Conservation (phyloP, 2,113 vertebrate species). For the Chloroceryle aenea region DNA sequence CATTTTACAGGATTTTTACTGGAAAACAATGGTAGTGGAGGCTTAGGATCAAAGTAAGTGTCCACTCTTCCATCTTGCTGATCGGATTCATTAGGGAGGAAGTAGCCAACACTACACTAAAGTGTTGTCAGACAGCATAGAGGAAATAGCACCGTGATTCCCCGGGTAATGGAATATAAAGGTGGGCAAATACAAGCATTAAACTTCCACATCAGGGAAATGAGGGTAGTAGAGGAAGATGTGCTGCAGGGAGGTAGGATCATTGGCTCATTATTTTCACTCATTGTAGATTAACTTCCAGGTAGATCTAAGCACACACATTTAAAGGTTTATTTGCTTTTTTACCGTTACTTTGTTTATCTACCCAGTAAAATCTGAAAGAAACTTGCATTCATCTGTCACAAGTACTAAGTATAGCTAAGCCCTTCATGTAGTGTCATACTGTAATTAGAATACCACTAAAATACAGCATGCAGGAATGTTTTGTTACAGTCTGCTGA, state of each 20-base stretch:
- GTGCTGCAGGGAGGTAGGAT: background rate
- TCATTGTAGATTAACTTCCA: background rate
- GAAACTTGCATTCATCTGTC: background rate
- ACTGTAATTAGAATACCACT: background rate
- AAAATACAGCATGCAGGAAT: background rate
- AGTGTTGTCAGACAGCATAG: background rate
- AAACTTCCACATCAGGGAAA: background rate
- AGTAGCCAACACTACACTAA: background rate
- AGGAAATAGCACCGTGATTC: background rate
- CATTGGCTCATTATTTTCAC: background rate
- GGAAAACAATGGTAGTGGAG: background rate
- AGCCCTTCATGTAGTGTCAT: background rate
- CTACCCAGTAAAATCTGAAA: background rate
- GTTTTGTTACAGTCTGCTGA: background rate
- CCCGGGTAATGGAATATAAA: background rate
- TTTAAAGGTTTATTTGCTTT: background rate
- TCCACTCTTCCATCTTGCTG: accelerated
- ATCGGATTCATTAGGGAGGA: background rate
- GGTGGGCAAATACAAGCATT: background rate
- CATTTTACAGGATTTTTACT: background rate
- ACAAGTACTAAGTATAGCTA: background rate
- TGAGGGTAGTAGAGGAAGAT: background rate
- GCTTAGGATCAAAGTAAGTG: background rate
- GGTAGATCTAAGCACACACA: background rate
- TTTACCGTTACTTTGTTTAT: background rate